Evolutionary conservation across 2,797 vertebrate genomes (phyloP).

Genomic region (Scleropages formosus): DNA sequence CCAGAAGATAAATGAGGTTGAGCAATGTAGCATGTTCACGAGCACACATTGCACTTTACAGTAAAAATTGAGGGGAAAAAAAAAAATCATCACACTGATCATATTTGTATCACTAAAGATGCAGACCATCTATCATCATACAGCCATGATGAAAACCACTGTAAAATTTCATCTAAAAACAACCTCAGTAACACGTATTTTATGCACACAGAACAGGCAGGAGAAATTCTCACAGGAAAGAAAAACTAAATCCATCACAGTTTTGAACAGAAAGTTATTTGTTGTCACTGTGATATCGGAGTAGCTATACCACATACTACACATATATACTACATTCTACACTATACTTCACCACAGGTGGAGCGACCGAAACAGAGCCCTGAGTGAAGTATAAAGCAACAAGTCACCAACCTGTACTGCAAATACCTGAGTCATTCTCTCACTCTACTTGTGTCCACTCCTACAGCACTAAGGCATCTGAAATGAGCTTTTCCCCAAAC

Average conservation of each 20-base stretch:
- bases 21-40: too few relatives aligned
- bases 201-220: background rate
- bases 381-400: background rate
- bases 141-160: too few relatives aligned
- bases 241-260: constrained; percentile 1
- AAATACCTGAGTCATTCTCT: background rate
- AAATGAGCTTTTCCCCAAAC: background rate
- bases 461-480: background rate
- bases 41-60: too few relatives aligned
- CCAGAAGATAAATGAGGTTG: too few relatives aligned
- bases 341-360: constrained; percentile 14
- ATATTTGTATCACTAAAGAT: too few relatives aligned
- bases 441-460: background rate
- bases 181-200: background rate
- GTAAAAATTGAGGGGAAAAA: too few relatives aligned
- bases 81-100: too few relatives aligned
- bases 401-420: background rate
- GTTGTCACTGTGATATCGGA: constrained; percentile 15
- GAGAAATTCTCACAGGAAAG: background rate
- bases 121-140: too few relatives aligned
- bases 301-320: constrained; percentile 17
- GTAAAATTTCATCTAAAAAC: constrained; percentile 7
- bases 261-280: background rate
- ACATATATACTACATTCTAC: constrained; percentile 17
- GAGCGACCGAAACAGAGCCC: background rate